Conservation (phyloP, 2,888 invertebrate species). For the Zygothrica quintamaculata region DNA sequence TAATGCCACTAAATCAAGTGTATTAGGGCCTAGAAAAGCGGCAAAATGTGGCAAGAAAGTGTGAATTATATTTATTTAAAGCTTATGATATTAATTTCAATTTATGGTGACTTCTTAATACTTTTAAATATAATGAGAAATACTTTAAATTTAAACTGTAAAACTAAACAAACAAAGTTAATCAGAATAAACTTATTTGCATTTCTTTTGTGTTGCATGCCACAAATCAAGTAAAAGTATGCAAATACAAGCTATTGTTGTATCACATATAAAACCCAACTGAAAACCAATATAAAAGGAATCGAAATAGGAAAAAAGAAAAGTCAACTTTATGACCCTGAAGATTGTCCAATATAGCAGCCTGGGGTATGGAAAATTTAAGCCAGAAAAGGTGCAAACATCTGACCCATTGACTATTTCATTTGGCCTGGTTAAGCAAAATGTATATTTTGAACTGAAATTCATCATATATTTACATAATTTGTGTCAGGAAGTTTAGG, state of each 20-base stretch:
- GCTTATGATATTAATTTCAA: too few species aligned
- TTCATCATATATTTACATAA: constrained; percentile 74
- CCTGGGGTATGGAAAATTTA: constrained; percentile 2
- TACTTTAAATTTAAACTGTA: too few species aligned
- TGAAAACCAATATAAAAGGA: constrained; percentile 26
- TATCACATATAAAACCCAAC: constrained; percentile 47
- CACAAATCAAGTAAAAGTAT: constrained; percentile 60
- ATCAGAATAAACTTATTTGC: constrained; percentile 34
- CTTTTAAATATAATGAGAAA: too few species aligned
- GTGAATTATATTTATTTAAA: too few species aligned
- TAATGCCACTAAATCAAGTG: too few species aligned
- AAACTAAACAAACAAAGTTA: constrained; percentile 9
- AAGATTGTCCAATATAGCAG: constrained; percentile 60
- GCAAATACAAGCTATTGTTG: constrained; percentile 50
- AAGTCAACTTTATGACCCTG: constrained; percentile 55
- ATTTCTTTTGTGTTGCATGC: constrained; percentile 25
- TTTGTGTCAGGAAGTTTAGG: constrained; percentile 47
- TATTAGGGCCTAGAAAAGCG: too few species aligned
- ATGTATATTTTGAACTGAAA: constrained; percentile 56
- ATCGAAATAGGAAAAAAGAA: constrained; percentile 33
- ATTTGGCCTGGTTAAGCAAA: constrained; percentile 50
- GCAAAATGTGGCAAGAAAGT: too few species aligned
- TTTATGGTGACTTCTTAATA: too few species aligned
- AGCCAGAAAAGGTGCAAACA: not conserved
- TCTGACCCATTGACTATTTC: constrained; percentile 38